Percentiles rank a stretch among this genome's conserved stretches.
phyloP scores from a whole-genome alignment of 2,888 invertebrate genomes.

The Brenthis ino region DNA sequence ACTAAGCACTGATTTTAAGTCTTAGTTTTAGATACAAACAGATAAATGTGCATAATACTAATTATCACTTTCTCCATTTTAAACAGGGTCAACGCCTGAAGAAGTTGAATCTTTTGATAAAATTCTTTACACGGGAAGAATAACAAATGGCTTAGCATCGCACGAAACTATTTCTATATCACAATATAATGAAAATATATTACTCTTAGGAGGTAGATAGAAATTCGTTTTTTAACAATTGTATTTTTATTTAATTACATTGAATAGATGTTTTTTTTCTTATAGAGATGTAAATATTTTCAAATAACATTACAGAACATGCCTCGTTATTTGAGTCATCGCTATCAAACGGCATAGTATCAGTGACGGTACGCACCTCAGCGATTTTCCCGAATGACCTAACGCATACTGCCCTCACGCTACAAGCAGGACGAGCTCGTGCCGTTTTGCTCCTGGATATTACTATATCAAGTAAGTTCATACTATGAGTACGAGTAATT shows the following conservation, averaged over 20 bases:
- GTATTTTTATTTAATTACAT: no score
- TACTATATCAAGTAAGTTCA: conserved; percentile 3
- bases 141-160: conserved; percentile 47
- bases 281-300: no score
- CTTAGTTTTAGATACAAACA: no score
- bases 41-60: no score
- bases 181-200: conserved; percentile 51
- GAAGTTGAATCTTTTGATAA: conserved; percentile 51
- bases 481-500: background rate
- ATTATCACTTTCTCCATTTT: no score
- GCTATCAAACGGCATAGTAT: conserved; percentile 47
- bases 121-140: conserved; percentile 56
- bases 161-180: conserved; percentile 60
- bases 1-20: no score
- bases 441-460: conserved; percentile 52
- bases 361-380: conserved; percentile 44
- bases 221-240: no score
- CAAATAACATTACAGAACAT: conserved; percentile 48
- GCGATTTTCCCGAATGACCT: conserved; percentile 48
- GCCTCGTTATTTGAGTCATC: conserved; percentile 50
- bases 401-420: conserved; percentile 52
- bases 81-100: no score
- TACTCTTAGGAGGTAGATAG: conserved; percentile 55
- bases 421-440: conserved; percentile 52
- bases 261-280: no score